A percentile compares a stretch with the other conserved stretches of the same genome.
phyloP scores from a whole-genome alignment of 53 echinoderm and acorn worm genomes.

The Patiria pectinifera region DNA sequence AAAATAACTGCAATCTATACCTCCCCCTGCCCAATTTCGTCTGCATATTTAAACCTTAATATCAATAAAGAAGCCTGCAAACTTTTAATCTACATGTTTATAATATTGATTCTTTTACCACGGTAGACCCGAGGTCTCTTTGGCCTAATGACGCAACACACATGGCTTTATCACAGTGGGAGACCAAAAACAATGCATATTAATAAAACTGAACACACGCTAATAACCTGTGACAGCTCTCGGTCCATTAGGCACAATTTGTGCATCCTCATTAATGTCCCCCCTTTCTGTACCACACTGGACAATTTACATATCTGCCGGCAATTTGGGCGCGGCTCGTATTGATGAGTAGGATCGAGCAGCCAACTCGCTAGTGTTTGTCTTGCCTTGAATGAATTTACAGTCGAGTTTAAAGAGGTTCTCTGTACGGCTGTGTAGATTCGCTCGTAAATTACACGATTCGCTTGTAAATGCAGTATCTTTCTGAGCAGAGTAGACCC shows the following conservation, averaged over 20 bases:
- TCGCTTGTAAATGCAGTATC: no score
- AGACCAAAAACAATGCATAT: conserved; percentile 1
- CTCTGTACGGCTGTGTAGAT: no score
- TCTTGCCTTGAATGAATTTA: not conserved
- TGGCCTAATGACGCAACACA: not conserved
- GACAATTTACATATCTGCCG: not conserved
- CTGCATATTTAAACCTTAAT: no score
- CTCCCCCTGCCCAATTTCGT: no score
- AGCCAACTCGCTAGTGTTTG: not conserved
- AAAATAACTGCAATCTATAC: no score
- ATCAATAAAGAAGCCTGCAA: no score
- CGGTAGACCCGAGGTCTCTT: not conserved
- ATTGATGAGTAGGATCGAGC: not conserved
- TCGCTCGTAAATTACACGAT: no score
- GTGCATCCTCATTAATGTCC: not conserved
- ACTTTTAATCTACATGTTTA: no score
- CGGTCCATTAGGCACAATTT: not conserved
- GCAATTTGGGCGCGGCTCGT: not conserved
- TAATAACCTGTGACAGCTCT: not conserved
- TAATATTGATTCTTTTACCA: no score
- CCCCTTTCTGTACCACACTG: not conserved
- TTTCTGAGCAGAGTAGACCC: no score
- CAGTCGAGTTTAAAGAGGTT: not conserved
- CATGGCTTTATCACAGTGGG: not conserved
- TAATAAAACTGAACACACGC: not conserved